A percentile compares a stretch with the other conserved stretches of the same genome.
Evolutionary conservation across 2,113 vertebrate species (phyloP).

Genomic region (Phyllostomus discolor): DNA sequence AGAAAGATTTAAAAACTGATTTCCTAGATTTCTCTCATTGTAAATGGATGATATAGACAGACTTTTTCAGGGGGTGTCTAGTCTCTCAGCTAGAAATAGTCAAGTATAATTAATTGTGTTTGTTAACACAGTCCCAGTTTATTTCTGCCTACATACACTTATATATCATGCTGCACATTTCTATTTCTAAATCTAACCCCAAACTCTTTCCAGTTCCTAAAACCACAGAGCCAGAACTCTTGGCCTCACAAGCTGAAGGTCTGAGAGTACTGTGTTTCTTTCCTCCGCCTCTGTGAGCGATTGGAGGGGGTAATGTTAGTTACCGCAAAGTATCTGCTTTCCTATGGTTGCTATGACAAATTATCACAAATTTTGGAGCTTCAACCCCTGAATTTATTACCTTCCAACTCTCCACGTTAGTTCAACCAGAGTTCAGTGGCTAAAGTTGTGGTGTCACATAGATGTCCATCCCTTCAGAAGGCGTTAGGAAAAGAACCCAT

Average conservation of each 20-base stretch:
- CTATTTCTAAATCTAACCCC: neutral
- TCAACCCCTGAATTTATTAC: neutral
- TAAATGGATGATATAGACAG: neutral
- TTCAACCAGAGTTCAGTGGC: neutral
- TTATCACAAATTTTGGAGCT: neutral
- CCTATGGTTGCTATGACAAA: neutral
- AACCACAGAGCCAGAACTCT: neutral
- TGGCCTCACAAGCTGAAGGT: neutral
- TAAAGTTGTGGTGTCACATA: neutral
- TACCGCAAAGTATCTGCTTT: neutral
- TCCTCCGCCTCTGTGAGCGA: neutral
- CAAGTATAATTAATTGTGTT: neutral
- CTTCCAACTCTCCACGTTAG: neutral
- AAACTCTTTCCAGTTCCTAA: neutral
- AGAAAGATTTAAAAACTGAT: neutral
- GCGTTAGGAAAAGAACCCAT: neutral
- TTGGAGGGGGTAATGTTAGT: neutral
- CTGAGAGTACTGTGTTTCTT: neutral
- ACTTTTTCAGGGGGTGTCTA: neutral
- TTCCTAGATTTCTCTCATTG: neutral
- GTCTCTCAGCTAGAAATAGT: neutral
- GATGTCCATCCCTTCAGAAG: neutral
- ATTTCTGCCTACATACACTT: neutral
- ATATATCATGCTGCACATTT: neutral
- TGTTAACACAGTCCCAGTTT: neutral